Evolutionary conservation across 92 coral and sea anemone genomes (phyloP).

Genomic region (Epizoanthus stellaris): DNA sequence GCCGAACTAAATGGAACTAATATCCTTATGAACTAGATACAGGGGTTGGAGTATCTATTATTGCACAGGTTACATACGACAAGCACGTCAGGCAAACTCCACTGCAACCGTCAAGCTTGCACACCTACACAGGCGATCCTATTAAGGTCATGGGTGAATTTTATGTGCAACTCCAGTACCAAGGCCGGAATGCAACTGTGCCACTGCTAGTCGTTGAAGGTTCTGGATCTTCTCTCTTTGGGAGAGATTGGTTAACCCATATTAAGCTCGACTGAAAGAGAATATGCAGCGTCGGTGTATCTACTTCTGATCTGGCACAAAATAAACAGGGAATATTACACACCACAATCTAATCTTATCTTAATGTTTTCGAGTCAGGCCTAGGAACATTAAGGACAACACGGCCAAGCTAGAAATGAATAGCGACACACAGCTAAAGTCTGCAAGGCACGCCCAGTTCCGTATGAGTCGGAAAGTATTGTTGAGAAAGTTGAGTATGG

Average conservation of each 20-base stretch:
- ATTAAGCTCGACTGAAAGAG: conserved; percentile 30
- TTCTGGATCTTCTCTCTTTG: conserved; percentile 46
- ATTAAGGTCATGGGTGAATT: conserved; percentile 44
- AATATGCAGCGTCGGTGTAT: conserved; percentile 24
- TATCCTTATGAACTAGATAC: conserved; percentile 49
- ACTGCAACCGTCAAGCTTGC: conserved; percentile 34
- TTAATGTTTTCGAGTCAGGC: conserved; percentile 36
- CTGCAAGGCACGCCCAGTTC: conserved; percentile 49
- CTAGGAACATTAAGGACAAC: conserved; percentile 43
- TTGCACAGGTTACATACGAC: conserved; percentile 36
- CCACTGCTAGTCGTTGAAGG: conserved; percentile 29
- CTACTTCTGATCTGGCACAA: conserved; percentile 18
- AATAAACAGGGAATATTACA: neutral
- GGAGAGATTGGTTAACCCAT: conserved; percentile 47
- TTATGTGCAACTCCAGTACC: neutral
- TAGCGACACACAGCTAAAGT: conserved; percentile 40
- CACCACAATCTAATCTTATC: conserved; percentile 20
- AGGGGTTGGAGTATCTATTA: conserved; percentile 46
- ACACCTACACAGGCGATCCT: conserved; percentile 48
- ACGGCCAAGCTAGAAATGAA: conserved; percentile 49
- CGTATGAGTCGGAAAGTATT: conserved; percentile 44
- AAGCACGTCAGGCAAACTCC: conserved; percentile 26
- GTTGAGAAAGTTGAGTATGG: conserved; percentile 43
- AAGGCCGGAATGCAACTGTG: conserved; percentile 22
- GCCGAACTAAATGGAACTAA: conserved; percentile 23